Percentiles rank a stretch among this genome's conserved stretches.
Evolutionary conservation across 2,113 vertebrate genomes (phyloP).

Genomic region (Urocitellus parryii): DNA sequence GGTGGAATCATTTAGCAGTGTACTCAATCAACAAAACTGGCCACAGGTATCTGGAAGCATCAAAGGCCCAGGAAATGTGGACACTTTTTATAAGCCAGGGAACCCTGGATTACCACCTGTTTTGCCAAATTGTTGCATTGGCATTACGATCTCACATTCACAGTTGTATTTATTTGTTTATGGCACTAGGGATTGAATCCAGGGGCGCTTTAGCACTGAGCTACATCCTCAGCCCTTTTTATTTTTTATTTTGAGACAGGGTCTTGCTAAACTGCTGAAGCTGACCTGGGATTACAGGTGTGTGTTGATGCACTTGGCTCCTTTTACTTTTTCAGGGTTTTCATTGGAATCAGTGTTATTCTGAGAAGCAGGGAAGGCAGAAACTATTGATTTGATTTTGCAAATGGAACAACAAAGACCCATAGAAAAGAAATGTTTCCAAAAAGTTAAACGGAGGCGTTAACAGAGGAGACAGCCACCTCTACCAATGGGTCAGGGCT

Average conservation of each 20-base stretch:
- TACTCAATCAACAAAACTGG: background rate
- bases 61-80: background rate
- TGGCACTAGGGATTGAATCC: background rate
- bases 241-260: background rate
- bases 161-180: background rate
- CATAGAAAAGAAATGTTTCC: background rate
- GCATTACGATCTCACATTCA: background rate
- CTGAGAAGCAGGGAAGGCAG: slow-evolving; percentile 16
- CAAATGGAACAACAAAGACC: slow-evolving; percentile 2
- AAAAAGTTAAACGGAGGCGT: background rate
- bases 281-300: background rate
- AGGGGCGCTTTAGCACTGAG: background rate
- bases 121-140: background rate
- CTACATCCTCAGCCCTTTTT: background rate
- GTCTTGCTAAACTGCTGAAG: background rate
- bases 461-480: background rate
- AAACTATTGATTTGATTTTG: background rate
- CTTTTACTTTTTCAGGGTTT: slow-evolving; percentile 49
- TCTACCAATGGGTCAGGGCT: background rate
- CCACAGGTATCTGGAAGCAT: background rate
- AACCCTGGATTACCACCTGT: background rate
- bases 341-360: slow-evolving; percentile 43
- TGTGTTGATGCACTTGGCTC: too few relatives aligned
- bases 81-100: background rate
- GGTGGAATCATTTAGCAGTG: background rate